Base-by-base conservation (phyloP, 2,888 invertebrate genomes). In the Isoperla grammatica region DNA sequence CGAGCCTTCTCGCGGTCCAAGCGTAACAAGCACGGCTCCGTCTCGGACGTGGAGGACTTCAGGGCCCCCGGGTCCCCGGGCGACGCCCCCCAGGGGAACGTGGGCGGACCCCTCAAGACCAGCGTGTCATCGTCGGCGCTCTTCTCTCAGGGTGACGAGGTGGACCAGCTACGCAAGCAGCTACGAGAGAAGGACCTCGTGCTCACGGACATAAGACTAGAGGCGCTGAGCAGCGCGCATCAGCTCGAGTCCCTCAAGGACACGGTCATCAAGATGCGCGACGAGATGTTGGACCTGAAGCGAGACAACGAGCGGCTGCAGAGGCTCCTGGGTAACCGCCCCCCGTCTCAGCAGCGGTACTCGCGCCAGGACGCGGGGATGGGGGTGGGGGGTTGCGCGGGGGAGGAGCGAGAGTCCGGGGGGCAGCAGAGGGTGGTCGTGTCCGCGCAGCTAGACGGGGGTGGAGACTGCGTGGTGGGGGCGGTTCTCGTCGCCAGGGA, bases 161-260 rank as follows among this genome's bases (percentile, higher is more conserved):
- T 83, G 4, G 90, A 89, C 68, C 93, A 95, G 67, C 77, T 99
- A 67, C 91, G 94, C 74, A 90, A 93, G 70, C 95, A 97, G 72
- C 79, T 99, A 54, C 81, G 95, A 39, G 96, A 98, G 71, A 97
- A 97, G 74, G 98, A 99, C 75, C 84, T 95, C 71, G 94, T 95
- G 62, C 79, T 99, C 65, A 97, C 97, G 1, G 98, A 99, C 74
- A 95, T 97, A 62, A 81, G 97, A 64, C 79, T 99, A 64, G 98
- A 99, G 75, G 97, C 98, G 6, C 78, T 99, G 35, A 95, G 95
- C 67, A 95, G 96, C 0, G 97, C 97, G 2, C 96, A 97, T 75
- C 97, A 99, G 74, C 79, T 99, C 58, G 97, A 98, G 74, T 95
- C 92, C 67, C 81, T 98, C 17, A 90, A 95, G 73, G 98, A 99